These are phyloP conservation scores for Halisarca cf. caerulea DNA, from an alignment of 37 sponge, comb jelly and placozoan genomes.

Conservation along the genomic window DNA sequence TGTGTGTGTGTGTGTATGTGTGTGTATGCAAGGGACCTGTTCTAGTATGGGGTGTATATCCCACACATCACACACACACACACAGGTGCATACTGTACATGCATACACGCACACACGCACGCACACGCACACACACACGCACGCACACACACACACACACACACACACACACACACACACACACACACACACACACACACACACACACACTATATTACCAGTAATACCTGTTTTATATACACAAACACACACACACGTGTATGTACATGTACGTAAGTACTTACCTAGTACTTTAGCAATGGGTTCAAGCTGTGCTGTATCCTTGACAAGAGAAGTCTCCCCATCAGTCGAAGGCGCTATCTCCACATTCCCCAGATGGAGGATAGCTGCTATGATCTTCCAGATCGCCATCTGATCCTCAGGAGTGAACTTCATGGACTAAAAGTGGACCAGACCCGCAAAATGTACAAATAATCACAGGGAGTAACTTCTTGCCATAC, in stretches of 20 bases:
- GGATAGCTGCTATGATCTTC: constrained; percentile 56
- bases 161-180: too few species aligned
- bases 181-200: too few species aligned
- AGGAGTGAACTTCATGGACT: constrained; percentile 46
- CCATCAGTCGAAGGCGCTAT: constrained; percentile 46
- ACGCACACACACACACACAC: too few species aligned
- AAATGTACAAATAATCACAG: not conserved
- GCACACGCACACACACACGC: too few species aligned
- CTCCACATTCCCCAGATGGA: constrained; percentile 69
- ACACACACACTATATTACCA: not conserved
- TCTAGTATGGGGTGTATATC: too few species aligned
- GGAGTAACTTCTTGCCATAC: too few species aligned
- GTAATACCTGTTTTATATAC: constrained; percentile 21
- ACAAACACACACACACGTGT: not conserved
- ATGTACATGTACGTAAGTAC: not conserved
- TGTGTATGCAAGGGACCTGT: too few species aligned
- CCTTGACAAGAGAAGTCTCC: constrained; percentile 25
- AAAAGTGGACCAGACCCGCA: not conserved
- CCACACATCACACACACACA: too few species aligned
- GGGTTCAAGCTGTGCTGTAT: not conserved
- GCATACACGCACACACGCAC: too few species aligned
- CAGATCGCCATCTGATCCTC: constrained; percentile 46
- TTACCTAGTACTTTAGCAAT: constrained; percentile 41
- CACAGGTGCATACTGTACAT: too few species aligned
- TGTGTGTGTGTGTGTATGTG: too few species aligned